Conservation (phyloP, 2,888 invertebrate species). For the Danaus chrysippus region DNA sequence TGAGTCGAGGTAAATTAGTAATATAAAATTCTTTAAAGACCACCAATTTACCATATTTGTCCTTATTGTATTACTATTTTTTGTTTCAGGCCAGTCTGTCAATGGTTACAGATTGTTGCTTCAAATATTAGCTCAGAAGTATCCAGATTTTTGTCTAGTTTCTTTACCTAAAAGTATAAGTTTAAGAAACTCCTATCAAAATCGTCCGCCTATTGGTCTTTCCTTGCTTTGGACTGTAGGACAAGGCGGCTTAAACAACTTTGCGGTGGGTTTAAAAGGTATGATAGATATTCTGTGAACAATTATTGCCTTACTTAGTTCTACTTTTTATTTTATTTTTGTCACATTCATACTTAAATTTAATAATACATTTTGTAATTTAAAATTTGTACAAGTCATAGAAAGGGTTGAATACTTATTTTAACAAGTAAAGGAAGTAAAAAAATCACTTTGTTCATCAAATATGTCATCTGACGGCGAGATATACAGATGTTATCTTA, state of each 20-base stretch:
- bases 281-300: conserved; percentile 26
- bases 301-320: background rate
- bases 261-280: conserved; percentile 84
- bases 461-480: no score
- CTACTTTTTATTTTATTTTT: background rate
- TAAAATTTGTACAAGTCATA: no score
- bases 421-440: no score
- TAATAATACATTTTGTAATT: no score
- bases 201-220: conserved; percentile 84
- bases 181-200: conserved; percentile 86
- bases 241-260: conserved; percentile 83
- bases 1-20: conserved; percentile 80
- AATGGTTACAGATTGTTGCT: conserved; percentile 85
- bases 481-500: no score
- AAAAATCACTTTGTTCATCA: no score
- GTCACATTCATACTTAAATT: no score
- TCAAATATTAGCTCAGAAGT: conserved; percentile 82
- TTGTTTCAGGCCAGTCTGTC: conserved; percentile 69
- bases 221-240: conserved; percentile 88
- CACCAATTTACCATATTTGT: conserved; percentile 3
- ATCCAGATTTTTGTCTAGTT: conserved; percentile 81
- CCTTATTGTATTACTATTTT: conserved; percentile 16
- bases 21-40: background rate
- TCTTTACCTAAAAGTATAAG: conserved; percentile 82
- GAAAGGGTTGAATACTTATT: no score